A percentile compares a stretch with the other conserved stretches of the same genome.
These are phyloP conservation scores for Hybognathus amarus DNA, from an alignment of 2,797 vertebrate species.

Conservation along the genomic window DNA sequence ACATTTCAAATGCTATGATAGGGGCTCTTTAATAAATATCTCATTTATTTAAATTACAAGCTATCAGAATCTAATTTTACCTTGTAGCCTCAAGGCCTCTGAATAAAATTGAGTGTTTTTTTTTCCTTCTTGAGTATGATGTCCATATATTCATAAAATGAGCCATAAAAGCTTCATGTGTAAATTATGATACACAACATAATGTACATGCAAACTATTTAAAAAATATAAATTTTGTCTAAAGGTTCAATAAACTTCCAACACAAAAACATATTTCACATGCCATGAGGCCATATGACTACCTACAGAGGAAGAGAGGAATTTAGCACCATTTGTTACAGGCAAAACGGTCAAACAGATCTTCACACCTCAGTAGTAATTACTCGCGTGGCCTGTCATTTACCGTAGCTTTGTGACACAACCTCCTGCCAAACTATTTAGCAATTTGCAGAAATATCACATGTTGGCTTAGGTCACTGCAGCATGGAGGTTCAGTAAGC, in stretches of 20 bases:
- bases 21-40: not conserved
- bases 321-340: constrained; percentile 8
- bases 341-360: constrained; percentile 5
- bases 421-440: constrained; percentile 44
- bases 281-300: not conserved
- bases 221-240: not conserved
- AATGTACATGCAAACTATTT: not conserved
- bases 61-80: not conserved
- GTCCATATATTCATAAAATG: not conserved
- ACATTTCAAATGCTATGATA: too few relatives aligned
- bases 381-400: constrained; percentile 37
- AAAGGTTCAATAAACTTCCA: not conserved
- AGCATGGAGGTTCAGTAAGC: constrained; percentile 34
- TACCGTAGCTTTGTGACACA: constrained; percentile 26
- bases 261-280: not conserved
- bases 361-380: constrained; percentile 28
- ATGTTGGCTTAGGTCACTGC: constrained; percentile 63
- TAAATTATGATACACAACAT: not conserved
- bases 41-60: not conserved
- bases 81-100: not conserved
- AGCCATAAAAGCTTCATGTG: not conserved
- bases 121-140: too few relatives aligned
- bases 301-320: not conserved
- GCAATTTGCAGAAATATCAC: constrained; percentile 44
- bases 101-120: not conserved